Evolutionary conservation across 2,888 invertebrate genomes (phyloP).

Genomic region (Cerceris rybyensis): DNA sequence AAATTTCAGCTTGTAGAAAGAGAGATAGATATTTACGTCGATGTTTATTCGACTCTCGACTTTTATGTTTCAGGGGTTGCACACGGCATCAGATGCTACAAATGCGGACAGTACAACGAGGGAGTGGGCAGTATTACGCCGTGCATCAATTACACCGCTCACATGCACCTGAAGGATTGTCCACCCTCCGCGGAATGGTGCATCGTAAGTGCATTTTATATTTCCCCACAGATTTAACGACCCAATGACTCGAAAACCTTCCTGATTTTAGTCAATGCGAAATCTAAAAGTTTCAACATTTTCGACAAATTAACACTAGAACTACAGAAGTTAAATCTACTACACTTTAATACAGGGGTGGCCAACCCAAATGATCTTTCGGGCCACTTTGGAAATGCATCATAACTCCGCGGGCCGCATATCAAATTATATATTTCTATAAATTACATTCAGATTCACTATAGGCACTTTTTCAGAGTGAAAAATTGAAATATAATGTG

Average conservation of each 20-base stretch:
- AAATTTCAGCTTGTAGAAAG: background rate
- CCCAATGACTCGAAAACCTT: background rate
- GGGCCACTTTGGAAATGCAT: no score
- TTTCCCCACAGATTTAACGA: background rate
- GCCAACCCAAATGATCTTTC: no score
- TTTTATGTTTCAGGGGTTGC: conserved; percentile 73
- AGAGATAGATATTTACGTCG: background rate
- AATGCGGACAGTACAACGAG: conserved; percentile 93
- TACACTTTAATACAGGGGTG: no score
- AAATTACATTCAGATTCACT: no score
- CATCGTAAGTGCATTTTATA: conserved; percentile 86
- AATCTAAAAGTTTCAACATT: background rate
- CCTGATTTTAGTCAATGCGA: no score
- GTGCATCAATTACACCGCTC: conserved; percentile 88
- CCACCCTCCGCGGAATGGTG: conserved; percentile 86
- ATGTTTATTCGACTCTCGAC: background rate
- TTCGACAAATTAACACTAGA: background rate
- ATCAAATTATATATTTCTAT: no score
- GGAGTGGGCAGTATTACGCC: conserved; percentile 93
- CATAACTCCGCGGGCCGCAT: no score
- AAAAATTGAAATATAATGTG: no score
- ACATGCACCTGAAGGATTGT: conserved; percentile 88
- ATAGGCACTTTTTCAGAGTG: no score
- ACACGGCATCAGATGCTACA: conserved; percentile 87
- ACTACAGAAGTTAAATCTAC: no score